phyloP scores from a whole-genome alignment of 2,888 invertebrate genomes.

The Drosophila mimica region DNA sequence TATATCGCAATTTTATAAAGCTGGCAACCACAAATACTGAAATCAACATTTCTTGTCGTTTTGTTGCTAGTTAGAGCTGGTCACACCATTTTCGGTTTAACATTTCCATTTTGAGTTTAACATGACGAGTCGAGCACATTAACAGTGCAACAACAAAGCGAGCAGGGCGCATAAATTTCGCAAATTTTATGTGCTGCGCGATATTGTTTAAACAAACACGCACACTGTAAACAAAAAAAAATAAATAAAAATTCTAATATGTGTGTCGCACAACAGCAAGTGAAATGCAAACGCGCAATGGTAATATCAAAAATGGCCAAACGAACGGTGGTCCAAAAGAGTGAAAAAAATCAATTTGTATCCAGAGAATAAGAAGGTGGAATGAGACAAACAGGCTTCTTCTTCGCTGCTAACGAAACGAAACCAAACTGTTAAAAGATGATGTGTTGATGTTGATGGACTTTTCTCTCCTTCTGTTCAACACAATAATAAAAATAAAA shows the following conservation, averaged over 20 bases:
- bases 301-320: conserved; percentile 35
- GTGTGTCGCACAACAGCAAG: conserved; percentile 6
- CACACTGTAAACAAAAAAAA: conserved; percentile 44
- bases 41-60: neutral
- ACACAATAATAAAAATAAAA: conserved; percentile 25
- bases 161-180: conserved; percentile 57
- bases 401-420: conserved; percentile 31
- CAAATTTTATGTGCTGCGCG: conserved; percentile 37
- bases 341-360: conserved; percentile 81
- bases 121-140: conserved; percentile 21
- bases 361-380: conserved; percentile 49
- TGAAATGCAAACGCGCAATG: conserved; percentile 34
- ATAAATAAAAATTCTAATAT: conserved; percentile 32
- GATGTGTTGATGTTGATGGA: conserved; percentile 60
- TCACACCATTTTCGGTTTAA: neutral
- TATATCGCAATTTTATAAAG: conserved; percentile 7
- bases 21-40: conserved; percentile 33
- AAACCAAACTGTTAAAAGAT: conserved; percentile 61
- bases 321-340: conserved; percentile 36
- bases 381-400: conserved; percentile 32
- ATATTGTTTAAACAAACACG: conserved; percentile 56
- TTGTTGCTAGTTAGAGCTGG: neutral
- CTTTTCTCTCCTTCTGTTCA: conserved; percentile 16
- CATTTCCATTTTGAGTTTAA: conserved; percentile 51
- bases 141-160: conserved; percentile 63